phyloP scores from a whole-genome alignment of 2,113 vertebrate species.

The Maccullochella peelii region DNA sequence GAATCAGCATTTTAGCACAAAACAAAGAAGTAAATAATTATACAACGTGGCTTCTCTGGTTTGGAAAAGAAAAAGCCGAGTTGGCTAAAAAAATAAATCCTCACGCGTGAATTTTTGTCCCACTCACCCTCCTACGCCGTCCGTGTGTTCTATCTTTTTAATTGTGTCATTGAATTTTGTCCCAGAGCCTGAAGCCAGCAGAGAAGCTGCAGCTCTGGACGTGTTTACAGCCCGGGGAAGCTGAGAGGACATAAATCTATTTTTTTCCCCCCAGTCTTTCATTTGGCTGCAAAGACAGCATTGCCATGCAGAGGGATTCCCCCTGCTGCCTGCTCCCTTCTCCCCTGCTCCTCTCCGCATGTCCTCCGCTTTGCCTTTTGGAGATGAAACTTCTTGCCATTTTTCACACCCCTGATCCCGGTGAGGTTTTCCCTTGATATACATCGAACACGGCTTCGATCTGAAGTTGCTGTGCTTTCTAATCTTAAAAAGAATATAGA shows the following conservation, averaged over 20 bases:
- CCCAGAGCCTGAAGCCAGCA: conserved; percentile 87
- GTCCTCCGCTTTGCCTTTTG: conserved; percentile 82
- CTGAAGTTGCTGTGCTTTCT: conserved; percentile 21
- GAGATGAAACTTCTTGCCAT: conserved; percentile 85
- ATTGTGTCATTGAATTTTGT: conserved; percentile 75
- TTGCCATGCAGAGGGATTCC: conserved; percentile 92
- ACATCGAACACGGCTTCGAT: conserved; percentile 53
- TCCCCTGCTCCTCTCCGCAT: conserved; percentile 82
- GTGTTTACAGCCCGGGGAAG: conserved; percentile 90
- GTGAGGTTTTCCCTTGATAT: conserved; percentile 58
- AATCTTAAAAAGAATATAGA: not conserved
- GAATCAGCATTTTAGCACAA: conserved; percentile 91
- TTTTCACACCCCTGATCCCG: conserved; percentile 62
- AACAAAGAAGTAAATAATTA: conserved; percentile 96
- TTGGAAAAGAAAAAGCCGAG: conserved; percentile 82
- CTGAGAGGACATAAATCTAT: conserved; percentile 91
- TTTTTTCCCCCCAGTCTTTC: conserved; percentile 49
- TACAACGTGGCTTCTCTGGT: conserved; percentile 83
- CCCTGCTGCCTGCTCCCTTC: conserved; percentile 82
- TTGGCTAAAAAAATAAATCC: conserved; percentile 90
- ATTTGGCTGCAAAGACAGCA: conserved; percentile 90
- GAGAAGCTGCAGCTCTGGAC: conserved; percentile 83
- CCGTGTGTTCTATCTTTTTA: conserved; percentile 84
- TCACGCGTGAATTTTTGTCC: conserved; percentile 87
- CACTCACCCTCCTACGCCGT: conserved; percentile 92